phyloP scores from a whole-genome alignment of 1,140 invertebrate species.

The Drosophila micromelanica region DNA sequence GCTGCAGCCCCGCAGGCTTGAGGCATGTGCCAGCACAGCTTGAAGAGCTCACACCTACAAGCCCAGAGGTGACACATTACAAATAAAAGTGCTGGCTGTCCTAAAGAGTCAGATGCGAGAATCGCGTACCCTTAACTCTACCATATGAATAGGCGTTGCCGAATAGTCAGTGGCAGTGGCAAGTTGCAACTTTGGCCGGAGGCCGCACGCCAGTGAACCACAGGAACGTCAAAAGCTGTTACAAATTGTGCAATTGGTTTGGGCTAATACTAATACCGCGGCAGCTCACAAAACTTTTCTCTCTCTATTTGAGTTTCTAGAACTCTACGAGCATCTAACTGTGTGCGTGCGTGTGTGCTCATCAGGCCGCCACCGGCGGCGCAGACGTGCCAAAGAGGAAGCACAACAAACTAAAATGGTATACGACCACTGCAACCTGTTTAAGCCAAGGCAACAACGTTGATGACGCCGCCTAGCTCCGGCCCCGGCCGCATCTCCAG shows the following conservation, averaged over 20 bases:
- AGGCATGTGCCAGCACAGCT: slow-evolving; percentile 6
- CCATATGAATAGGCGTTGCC: slow-evolving; percentile 47
- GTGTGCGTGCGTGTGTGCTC: slow-evolving; percentile 47
- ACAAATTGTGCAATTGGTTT: slow-evolving; percentile 82
- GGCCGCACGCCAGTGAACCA: slow-evolving; percentile 34
- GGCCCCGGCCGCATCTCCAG: slow-evolving; percentile 15
- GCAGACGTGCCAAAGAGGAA: slow-evolving; percentile 61
- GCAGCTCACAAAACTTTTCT: slow-evolving; percentile 28
- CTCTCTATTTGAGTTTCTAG: slow-evolving; percentile 31
- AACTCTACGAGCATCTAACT: slow-evolving; percentile 14
- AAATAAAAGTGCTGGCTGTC: slow-evolving; percentile 14
- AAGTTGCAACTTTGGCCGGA: slow-evolving; percentile 33
- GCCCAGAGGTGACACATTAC: slow-evolving; percentile 62
- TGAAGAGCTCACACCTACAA: slow-evolving; percentile 41
- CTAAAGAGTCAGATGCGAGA: slow-evolving; percentile 10
- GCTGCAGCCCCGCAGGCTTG: not conserved
- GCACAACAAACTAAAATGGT: slow-evolving; percentile 74
- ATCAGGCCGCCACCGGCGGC: slow-evolving; percentile 51
- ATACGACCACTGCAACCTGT: slow-evolving; percentile 81
- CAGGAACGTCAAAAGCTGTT: slow-evolving; percentile 74
- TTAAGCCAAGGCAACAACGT: slow-evolving; percentile 53
- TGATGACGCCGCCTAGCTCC: slow-evolving; percentile 27
- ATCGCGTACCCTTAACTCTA: slow-evolving; percentile 9
- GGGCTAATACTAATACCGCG: slow-evolving; percentile 66
- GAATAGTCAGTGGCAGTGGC: slow-evolving; percentile 44